A percentile compares a stretch with the other conserved stretches of the same genome.
These are phyloP conservation scores for Polypterus senegalus DNA, from an alignment of 2,113 vertebrate genomes.

Conservation along the genomic window DNA sequence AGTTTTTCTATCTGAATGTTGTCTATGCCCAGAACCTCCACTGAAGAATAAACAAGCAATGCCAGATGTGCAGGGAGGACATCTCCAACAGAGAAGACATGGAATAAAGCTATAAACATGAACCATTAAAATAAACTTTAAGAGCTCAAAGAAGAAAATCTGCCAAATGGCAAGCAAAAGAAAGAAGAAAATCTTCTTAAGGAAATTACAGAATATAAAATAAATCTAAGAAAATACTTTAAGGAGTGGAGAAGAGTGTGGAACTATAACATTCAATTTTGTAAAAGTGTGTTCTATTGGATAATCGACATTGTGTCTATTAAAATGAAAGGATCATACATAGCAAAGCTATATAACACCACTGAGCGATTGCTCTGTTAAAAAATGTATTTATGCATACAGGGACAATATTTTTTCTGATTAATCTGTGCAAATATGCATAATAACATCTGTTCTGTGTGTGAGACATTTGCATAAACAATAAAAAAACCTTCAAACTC, in stretches of 20 bases:
- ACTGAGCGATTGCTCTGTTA: no score
- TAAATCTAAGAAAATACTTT: not conserved
- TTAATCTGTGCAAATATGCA: no score
- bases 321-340: no score
- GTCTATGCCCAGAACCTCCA: not conserved
- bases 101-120: conserved; percentile 1
- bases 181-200: not conserved
- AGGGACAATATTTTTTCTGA: no score
- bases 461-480: no score
- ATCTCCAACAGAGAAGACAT: not conserved
- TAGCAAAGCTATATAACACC: no score
- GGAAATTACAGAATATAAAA: not conserved
- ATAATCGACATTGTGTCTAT: no score
- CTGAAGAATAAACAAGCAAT: conserved; percentile 4
- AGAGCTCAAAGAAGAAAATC: not conserved
- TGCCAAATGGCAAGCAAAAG: not conserved
- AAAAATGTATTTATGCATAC: no score
- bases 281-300: no score
- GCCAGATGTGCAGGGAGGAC: not conserved
- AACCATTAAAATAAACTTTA: conserved; percentile 1
- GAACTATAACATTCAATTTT: no score
- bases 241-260: not conserved
- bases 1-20: not conserved
- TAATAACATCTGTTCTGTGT: no score
- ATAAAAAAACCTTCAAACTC: no score